phyloP scores from a whole-genome alignment of 2,888 invertebrate species.

The Ectemnius cavifrons region DNA sequence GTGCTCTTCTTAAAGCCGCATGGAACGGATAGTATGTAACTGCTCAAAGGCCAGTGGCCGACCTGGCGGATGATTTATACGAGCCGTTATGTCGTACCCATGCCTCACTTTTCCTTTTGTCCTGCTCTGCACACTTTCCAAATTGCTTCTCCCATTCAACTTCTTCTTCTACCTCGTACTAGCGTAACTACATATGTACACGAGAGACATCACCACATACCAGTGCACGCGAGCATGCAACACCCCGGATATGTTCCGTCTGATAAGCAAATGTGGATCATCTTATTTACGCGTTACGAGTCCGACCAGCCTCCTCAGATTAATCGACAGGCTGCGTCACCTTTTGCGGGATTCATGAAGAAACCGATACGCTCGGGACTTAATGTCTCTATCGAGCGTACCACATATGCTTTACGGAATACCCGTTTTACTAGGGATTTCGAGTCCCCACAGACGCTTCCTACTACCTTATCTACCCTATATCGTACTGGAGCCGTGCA shows the following conservation, averaged over 20 bases:
- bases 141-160: constrained; percentile 62
- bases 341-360: too few species aligned
- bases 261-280: constrained; percentile 35
- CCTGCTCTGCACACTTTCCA: constrained; percentile 58
- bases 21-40: constrained; percentile 53
- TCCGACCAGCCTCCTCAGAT: neutral
- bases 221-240: constrained; percentile 38
- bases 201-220: constrained; percentile 23
- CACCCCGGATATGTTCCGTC: constrained; percentile 39
- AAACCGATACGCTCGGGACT: neutral
- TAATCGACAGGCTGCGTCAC: too few species aligned
- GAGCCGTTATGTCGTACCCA: constrained; percentile 70
- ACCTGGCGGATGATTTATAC: constrained; percentile 71
- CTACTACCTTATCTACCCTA: too few species aligned
- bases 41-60: constrained; percentile 71
- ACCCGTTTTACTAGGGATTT: too few species aligned
- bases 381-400: neutral
- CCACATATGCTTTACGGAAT: too few species aligned
- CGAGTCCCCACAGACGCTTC: too few species aligned
- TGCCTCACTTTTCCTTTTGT: constrained; percentile 67
- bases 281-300: constrained; percentile 23
- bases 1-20: constrained; percentile 54
- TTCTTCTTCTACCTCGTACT: constrained; percentile 41
- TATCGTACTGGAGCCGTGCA: neutral
- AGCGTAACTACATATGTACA: too few species aligned